Percentiles rank a stretch among this genome's conserved stretches.
phyloP scores from a whole-genome alignment of 2,888 invertebrate species.

The Nebria brevicollis region DNA sequence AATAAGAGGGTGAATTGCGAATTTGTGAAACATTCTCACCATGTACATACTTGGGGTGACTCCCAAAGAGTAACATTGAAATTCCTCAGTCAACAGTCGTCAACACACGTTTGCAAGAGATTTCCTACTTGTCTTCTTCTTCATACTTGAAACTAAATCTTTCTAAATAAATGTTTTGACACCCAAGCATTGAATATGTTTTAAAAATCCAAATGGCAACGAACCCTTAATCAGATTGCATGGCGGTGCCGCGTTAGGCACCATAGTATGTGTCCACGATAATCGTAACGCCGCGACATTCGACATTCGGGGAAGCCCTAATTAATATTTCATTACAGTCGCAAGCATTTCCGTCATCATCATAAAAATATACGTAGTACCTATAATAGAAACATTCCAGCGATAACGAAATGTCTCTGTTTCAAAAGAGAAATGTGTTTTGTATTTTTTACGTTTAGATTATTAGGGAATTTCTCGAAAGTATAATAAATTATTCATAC shows the following conservation, averaged over 20 bases:
- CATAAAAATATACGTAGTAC: background rate
- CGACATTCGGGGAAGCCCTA: conserved; percentile 24
- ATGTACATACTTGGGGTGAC: background rate
- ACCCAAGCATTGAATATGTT: background rate
- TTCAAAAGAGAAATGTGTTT: conserved; percentile 7
- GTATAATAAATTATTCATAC: background rate
- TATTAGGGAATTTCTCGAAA: background rate
- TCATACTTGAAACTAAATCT: no score
- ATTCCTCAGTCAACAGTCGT: background rate
- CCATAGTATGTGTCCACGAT: conserved; percentile 27
- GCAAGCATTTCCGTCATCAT: conserved; percentile 25
- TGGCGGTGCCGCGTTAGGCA: conserved; percentile 12
- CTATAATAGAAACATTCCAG: background rate
- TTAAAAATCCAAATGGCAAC: background rate
- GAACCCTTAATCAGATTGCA: conserved; percentile 7
- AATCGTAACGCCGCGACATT: conserved; percentile 24
- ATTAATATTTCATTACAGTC: conserved; percentile 39
- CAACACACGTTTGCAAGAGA: background rate
- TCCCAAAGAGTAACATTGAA: no score
- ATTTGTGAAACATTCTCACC: background rate
- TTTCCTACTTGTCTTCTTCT: no score
- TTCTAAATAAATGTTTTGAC: no score
- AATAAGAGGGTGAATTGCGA: background rate
- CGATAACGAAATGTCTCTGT: conserved; percentile 36
- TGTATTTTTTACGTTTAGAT: background rate